These are phyloP conservation scores for Archips crataeganus DNA, from an alignment of 2,888 invertebrate species.

Conservation along the genomic window DNA sequence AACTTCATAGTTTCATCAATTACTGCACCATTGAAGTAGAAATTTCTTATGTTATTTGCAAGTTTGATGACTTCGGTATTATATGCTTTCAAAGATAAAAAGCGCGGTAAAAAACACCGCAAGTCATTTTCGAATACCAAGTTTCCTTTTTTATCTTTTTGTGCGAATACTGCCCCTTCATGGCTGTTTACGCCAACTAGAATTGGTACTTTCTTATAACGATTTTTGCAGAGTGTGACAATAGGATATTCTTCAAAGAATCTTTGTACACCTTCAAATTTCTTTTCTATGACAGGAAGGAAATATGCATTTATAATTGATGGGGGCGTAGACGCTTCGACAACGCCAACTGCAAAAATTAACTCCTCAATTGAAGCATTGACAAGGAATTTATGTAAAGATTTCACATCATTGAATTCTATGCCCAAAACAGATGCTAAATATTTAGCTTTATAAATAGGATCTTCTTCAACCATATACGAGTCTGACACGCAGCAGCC, in stretches of 20 bases:
- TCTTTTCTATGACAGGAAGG: constrained; percentile 67
- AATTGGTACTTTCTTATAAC: constrained; percentile 63
- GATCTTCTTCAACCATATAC: constrained; percentile 64
- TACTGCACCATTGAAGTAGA: constrained; percentile 62
- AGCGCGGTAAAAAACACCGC: constrained; percentile 63
- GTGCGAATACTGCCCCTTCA: constrained; percentile 69
- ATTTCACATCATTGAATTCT: constrained; percentile 52
- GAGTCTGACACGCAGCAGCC: constrained; percentile 67
- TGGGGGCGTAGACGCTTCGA: constrained; percentile 57
- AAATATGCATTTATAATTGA: constrained; percentile 60
- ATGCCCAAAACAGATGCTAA: constrained; percentile 62
- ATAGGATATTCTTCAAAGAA: constrained; percentile 66
- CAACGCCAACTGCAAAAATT: constrained; percentile 56
- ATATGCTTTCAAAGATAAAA: constrained; percentile 51
- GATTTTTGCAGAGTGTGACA: constrained; percentile 54
- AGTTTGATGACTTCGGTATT: constrained; percentile 50
- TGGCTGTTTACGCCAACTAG: constrained; percentile 61
- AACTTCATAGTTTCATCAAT: constrained; percentile 50
- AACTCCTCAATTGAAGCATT: constrained; percentile 64
- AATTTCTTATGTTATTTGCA: constrained; percentile 54
- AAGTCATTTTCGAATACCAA: constrained; percentile 62
- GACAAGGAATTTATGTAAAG: constrained; percentile 60
- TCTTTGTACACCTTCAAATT: constrained; percentile 61
- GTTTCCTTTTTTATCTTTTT: constrained; percentile 56
- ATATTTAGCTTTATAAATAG: constrained; percentile 60